These are phyloP conservation scores for Acanthosepion esculentum DNA, from an alignment of 2,888 invertebrate genomes.

Conservation along the genomic window DNA sequence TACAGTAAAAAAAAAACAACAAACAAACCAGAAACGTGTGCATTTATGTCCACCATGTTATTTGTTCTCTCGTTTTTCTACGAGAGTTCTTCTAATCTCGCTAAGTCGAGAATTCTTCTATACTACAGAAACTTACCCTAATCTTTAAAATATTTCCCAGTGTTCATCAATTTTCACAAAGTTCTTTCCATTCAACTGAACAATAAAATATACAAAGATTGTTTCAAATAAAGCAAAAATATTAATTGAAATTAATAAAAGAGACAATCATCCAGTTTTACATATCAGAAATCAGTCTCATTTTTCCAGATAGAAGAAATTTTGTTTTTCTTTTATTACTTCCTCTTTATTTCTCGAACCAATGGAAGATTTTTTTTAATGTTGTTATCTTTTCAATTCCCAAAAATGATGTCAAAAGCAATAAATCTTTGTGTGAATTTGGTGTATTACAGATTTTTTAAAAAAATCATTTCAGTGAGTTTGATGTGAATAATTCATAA, in stretches of 20 bases:
- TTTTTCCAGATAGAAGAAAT: neutral
- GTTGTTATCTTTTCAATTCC: neutral
- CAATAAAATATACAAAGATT: neutral
- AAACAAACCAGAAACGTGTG: too few species aligned
- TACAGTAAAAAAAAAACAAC: too few species aligned
- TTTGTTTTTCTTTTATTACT: neutral
- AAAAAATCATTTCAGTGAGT: neutral
- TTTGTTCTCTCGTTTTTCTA: too few species aligned
- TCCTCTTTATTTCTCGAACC: neutral
- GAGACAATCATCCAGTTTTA: conserved; percentile 33
- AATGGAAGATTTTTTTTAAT: neutral
- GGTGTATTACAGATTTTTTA: neutral
- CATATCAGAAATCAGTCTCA: conserved; percentile 22
- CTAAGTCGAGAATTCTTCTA: too few species aligned
- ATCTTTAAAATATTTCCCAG: conserved; percentile 33
- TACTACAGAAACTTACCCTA: neutral
- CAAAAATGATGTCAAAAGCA: neutral
- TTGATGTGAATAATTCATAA: neutral
- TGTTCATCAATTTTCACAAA: neutral
- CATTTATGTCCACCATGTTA: too few species aligned
- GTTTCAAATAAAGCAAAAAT: conserved; percentile 33
- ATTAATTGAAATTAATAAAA: neutral
- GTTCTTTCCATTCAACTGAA: neutral
- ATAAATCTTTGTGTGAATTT: neutral
- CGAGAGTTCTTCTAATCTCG: too few species aligned